phyloP scores from a whole-genome alignment of 2,113 vertebrate genomes.

The Hyla sarda region DNA sequence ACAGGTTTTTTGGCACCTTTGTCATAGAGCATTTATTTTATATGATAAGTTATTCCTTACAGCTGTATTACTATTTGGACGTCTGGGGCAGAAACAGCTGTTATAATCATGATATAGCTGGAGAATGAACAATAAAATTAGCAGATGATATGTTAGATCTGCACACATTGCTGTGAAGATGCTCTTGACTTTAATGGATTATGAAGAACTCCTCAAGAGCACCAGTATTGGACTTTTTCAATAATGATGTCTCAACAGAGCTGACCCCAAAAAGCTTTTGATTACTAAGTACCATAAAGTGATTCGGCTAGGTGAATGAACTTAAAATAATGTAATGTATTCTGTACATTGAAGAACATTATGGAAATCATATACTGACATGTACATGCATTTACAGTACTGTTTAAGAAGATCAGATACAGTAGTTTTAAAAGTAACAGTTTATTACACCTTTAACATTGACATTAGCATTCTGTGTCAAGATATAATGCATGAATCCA shows the following conservation, averaged over 20 bases:
- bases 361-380: not conserved
- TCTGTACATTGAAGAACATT: not conserved
- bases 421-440: not conserved
- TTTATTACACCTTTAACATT: not conserved
- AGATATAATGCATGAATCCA: too few relatives aligned
- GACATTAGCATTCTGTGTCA: too few relatives aligned
- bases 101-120: not conserved
- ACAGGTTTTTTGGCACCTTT: not conserved
- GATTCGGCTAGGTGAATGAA: not conserved
- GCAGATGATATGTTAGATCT: not conserved
- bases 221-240: not conserved
- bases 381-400: not conserved
- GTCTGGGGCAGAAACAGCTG: not conserved
- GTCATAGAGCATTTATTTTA: conserved; percentile 30
- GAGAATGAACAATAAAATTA: not conserved
- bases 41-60: conserved; percentile 11
- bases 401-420: too few relatives aligned
- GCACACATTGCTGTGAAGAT: not conserved
- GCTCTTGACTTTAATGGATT: conserved; percentile 14
- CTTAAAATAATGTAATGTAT: not conserved
- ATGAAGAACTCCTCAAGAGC: not conserved
- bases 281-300: conserved; percentile 18
- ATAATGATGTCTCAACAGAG: not conserved
- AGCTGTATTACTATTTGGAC: conserved; percentile 18
- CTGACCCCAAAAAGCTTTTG: conserved; percentile 1